phyloP scores from a whole-genome alignment of 2,113 vertebrate species.

The Chaetura pelagica region DNA sequence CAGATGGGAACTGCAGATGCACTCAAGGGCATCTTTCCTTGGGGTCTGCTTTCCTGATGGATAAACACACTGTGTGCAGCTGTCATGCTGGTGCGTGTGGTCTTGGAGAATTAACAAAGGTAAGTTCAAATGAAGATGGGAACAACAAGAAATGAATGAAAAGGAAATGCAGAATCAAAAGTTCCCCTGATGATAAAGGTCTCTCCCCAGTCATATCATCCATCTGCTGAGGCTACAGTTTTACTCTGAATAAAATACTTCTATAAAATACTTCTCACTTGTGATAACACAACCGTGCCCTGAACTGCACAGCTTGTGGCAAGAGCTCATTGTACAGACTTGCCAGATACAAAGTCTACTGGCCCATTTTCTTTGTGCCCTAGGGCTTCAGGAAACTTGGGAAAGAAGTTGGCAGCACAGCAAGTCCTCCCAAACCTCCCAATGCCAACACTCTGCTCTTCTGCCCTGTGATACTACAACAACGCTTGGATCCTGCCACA shows the following conservation, averaged over 20 bases:
- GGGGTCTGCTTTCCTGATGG: not conserved
- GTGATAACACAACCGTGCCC: not conserved
- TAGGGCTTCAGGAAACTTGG: not conserved
- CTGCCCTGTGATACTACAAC: not conserved
- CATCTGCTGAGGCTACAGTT: not conserved
- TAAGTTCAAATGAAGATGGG: fast-evolving
- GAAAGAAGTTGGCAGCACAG: not conserved
- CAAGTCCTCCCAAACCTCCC: not conserved
- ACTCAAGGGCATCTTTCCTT: not conserved
- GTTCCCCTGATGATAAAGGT: not conserved
- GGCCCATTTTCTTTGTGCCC: not conserved
- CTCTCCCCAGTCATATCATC: not conserved
- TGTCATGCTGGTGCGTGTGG: not conserved
- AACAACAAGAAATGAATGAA: fast-evolving
- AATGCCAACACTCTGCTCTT: not conserved
- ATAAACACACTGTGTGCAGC: not conserved
- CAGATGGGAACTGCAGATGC: not conserved
- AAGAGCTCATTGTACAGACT: fast-evolving
- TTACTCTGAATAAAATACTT: not conserved
- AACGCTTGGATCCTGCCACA: not conserved
- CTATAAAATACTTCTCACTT: not conserved
- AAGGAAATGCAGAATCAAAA: not conserved
- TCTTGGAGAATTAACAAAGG: not conserved
- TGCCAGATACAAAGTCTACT: not conserved
- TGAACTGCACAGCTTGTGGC: not conserved